A percentile compares a stretch with the other conserved stretches of the same genome.
Conservation (phyloP, 1,140 invertebrate genomes). For the Papilio glaucus region DNA sequence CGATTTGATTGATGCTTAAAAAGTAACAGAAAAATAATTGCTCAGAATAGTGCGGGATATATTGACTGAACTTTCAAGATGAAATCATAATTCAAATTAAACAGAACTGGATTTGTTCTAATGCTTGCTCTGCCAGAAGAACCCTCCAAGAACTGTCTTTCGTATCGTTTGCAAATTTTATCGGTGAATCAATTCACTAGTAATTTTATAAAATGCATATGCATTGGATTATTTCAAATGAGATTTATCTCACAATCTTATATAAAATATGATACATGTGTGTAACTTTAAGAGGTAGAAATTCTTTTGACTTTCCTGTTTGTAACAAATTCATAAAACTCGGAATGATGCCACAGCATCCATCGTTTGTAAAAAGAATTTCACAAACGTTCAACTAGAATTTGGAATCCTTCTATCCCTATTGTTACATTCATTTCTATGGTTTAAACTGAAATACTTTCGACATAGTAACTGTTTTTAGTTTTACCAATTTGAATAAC, state of each 20-base stretch:
- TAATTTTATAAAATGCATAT: not conserved
- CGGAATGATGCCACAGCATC: constrained; percentile 22
- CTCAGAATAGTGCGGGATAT: no score
- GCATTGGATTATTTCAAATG: constrained; percentile 1
- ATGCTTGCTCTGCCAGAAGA: not conserved
- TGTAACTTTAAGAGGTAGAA: constrained; percentile 7
- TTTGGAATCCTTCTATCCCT: constrained; percentile 19
- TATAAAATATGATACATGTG: not conserved
- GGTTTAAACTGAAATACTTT: not conserved
- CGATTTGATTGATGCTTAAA: no score
- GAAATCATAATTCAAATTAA: not conserved
- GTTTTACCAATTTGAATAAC: not conserved
- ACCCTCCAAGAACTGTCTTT: not conserved
- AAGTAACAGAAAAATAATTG: no score
- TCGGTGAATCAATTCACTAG: not conserved
- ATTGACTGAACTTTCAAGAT: no score
- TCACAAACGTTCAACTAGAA: constrained; percentile 22
- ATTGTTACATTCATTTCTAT: constrained; percentile 15
- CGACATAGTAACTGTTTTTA: not conserved
- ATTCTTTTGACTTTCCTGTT: constrained; percentile 6
- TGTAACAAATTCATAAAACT: constrained; percentile 33
- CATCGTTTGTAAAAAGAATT: constrained; percentile 33
- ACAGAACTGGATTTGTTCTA: not conserved
- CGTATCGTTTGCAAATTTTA: not conserved
- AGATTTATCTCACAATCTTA: constrained; percentile 7